Evolutionary conservation across 2,888 invertebrate genomes (phyloP).

Genomic region (Platycnemis pennipes): DNA sequence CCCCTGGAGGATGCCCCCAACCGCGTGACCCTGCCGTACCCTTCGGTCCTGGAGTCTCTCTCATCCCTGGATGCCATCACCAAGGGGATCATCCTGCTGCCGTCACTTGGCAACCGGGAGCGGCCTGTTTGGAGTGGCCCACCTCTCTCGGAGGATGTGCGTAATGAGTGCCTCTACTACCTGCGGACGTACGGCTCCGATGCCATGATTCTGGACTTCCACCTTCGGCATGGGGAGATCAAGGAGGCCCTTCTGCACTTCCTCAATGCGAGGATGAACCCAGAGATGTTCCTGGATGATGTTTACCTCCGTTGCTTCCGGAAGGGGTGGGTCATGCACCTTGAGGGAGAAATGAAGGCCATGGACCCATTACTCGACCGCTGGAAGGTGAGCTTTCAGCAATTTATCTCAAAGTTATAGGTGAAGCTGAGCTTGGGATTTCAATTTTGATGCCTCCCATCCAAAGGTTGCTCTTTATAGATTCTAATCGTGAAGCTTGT

Average conservation of each 20-base stretch:
- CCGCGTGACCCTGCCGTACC: slow-evolving; percentile 7
- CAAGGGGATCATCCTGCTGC: slow-evolving; percentile 68
- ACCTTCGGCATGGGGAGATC: slow-evolving; percentile 86
- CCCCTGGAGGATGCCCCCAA: slow-evolving; percentile 28
- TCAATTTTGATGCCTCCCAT: too few species aligned
- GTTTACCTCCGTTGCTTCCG: slow-evolving; percentile 86
- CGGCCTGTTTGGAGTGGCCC: slow-evolving; percentile 57
- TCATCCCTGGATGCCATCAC: slow-evolving; percentile 64
- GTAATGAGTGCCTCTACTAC: slow-evolving; percentile 91
- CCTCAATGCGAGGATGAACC: slow-evolving; percentile 84
- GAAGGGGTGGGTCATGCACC: slow-evolving; percentile 82
- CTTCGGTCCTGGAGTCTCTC: slow-evolving; percentile 69
- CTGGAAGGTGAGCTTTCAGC: slow-evolving; percentile 83
- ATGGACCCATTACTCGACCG: slow-evolving; percentile 85
- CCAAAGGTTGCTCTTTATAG: too few species aligned
- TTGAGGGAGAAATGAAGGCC: slow-evolving; percentile 84
- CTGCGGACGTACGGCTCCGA: slow-evolving; percentile 90
- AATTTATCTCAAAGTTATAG: too few species aligned
- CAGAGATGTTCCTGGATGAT: slow-evolving; percentile 86
- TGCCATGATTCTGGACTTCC: slow-evolving; percentile 87
- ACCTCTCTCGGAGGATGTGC: slow-evolving; percentile 43
- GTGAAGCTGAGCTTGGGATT: too few species aligned
- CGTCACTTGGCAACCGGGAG: neutral
- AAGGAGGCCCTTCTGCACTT: slow-evolving; percentile 86
- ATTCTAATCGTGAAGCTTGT: too few species aligned